Percentiles rank a stretch among this genome's conserved stretches.
Conservation (phyloP, 2,113 vertebrate genomes). For the Alaudala cheleensis region DNA sequence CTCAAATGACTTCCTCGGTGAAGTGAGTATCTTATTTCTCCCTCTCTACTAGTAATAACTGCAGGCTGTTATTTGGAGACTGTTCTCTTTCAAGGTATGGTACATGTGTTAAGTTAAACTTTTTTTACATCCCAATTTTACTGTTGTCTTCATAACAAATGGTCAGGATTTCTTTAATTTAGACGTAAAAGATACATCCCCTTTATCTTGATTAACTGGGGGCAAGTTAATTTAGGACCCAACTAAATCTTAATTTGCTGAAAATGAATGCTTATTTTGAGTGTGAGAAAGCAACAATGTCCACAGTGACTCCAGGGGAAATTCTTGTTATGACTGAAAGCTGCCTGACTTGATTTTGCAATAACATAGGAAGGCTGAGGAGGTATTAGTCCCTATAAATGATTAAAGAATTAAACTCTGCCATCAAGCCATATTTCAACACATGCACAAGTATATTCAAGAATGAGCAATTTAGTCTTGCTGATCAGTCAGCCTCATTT, state of each 20-base stretch:
- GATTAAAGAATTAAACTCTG: not conserved
- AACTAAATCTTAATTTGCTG: not conserved
- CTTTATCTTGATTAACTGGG: not conserved
- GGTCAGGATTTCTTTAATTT: not conserved
- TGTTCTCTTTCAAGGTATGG: not conserved
- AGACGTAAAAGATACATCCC: not conserved
- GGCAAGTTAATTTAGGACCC: not conserved
- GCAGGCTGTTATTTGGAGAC: not conserved
- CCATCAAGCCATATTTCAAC: not conserved
- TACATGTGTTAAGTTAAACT: not conserved
- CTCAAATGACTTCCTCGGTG: slow-evolving; percentile 97
- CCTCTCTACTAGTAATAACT: not conserved
- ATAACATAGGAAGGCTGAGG: not conserved
- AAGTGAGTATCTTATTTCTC: slow-evolving; percentile 81
- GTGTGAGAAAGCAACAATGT: not conserved
- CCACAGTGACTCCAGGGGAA: not conserved
- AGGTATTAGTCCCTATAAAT: not conserved
- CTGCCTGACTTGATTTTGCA: not conserved
- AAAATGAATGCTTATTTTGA: not conserved
- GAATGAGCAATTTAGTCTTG: not conserved
- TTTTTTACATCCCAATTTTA: not conserved
- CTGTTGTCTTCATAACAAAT: not conserved
- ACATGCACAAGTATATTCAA: not conserved
- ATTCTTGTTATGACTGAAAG: not conserved
- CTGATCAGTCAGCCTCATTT: not conserved